phyloP scores from a whole-genome alignment of 2,797 vertebrate species.

The Neosilurus hyrtlii region DNA sequence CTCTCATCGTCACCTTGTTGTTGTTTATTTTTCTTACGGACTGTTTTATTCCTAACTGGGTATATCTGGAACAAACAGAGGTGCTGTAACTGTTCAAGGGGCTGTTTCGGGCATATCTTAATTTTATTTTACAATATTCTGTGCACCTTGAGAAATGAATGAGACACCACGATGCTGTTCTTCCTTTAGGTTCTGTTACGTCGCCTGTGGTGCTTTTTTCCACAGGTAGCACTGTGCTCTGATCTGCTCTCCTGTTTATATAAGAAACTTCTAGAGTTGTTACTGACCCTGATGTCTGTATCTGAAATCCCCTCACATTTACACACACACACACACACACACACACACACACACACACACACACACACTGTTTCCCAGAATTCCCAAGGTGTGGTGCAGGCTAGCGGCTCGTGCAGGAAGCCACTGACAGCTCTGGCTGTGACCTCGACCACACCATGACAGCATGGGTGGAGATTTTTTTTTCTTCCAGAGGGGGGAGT shows the following conservation, averaged over 20 bases:
- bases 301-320: conserved; percentile 8
- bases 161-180: neutral
- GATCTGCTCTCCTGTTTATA: conserved; percentile 24
- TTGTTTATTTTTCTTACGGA: neutral
- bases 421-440: conserved; percentile 67
- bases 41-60: neutral
- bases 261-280: conserved; percentile 38
- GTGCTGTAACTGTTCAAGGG: neutral
- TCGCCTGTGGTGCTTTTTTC: conserved; percentile 2
- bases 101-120: too few relatives aligned
- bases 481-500: too few relatives aligned
- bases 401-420: conserved; percentile 66
- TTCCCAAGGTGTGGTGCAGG: conserved; percentile 65
- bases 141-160: neutral
- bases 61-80: neutral
- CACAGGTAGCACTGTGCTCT: neutral
- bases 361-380: neutral
- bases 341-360: neutral
- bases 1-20: neutral
- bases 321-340: neutral
- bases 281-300: conserved; percentile 39
- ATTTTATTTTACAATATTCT: neutral
- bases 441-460: conserved; percentile 64
- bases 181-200: neutral
- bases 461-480: conserved; percentile 17